Evolutionary conservation across 2,113 vertebrate genomes (phyloP), one percentile per base, ranked within the genome.

Genomic region (Labeo catla): DNA sequence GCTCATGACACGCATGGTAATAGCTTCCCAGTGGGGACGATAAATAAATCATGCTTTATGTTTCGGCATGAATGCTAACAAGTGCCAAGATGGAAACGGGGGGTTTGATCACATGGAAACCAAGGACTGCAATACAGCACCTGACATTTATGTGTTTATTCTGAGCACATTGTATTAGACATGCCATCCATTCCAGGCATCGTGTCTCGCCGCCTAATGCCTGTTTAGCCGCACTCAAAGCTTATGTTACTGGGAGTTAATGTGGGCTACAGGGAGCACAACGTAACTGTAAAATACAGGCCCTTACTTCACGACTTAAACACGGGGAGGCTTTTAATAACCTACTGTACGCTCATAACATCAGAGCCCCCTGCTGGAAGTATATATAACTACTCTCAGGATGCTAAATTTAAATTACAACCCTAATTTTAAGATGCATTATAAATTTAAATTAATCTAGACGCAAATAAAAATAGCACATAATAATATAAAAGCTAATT

Each of bases 201-300:
- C 49, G 63, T 47, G 83, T 80, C 87, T 78, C 47, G n/a, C 74
- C 78, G 78, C 83, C 78, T 80, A 84, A 87, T 78, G 59, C 49
- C 16, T 4, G 23, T 70, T 83, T 54, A 70, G 65, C 45, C 65
- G 19, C 50, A 81, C 61, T 34, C 13, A 66, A 19, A 65, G n/a
- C 23, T 63, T 45, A 15, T 23, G 57, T 80, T 63, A 47, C 77
- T 50, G 43, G 21, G 70, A 78, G 76, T 59, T 78, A 78, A 73
- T 45, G 34, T 8, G 4, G 16, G 73, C 9, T 23, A 49, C 73
- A 28, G 36, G 21, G 34, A 80, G 57, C 54, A 63, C 77, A 80
- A 8, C n/a, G 13, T 28, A 34, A 34, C n/a, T 66, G 45, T 65
- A 49, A 47, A 82, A 82, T 5, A 15, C 63, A 70, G 63, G 63